Base-by-base conservation (phyloP, 1,140 invertebrate species). In the Drosophila quadrilineata region DNA sequence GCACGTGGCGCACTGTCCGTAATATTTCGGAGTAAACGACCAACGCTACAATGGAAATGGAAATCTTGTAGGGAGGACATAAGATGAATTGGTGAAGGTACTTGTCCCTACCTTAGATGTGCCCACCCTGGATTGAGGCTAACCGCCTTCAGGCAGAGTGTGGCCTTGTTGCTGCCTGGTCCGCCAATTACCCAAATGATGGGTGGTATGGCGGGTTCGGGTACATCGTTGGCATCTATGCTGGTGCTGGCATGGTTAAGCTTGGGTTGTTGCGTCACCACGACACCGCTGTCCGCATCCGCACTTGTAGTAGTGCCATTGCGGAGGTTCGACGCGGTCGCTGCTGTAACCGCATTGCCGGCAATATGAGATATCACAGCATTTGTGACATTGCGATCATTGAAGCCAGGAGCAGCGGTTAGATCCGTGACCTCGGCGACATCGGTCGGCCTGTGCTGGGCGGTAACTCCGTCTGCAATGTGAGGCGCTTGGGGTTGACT, bases 141-240 rank as follows among this genome's bases (percentile, higher is more conserved):
- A 0, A 95, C 91, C 0, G 94, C 94, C 71, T 93, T 92, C 21
- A 92, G 90, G 82, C 95, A 96, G 9, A 96, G 88, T 0, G 91
- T 90, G 8, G 93, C 93, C 88, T 96, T 97, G 63, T 93, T 93
- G 71, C 94, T 95, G 21, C 95, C 95, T 0, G 95, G 95, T 10
- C 95, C 95, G 35, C 95, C 95, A 64, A 96, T 94, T 0, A 96
- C 93, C 94, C 95, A 96, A 43, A 96, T 92, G 22, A 94, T 92
- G 4, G 92, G 90, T 0, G 94, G 94, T 22, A 85, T 40, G 0
- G 10, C 16, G 77, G 72, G 71, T 4, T 60, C 41, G 22, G 73
- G 75, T 2, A 53, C 66, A 12, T 80, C 54, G 2, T 76, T 85
- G 2, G 85, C 90, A 57, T 90, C 90, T 2, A 69, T 60, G 26